These are phyloP conservation scores for Catocala nupta DNA, from an alignment of 2,888 invertebrate species.

Conservation along the genomic window DNA sequence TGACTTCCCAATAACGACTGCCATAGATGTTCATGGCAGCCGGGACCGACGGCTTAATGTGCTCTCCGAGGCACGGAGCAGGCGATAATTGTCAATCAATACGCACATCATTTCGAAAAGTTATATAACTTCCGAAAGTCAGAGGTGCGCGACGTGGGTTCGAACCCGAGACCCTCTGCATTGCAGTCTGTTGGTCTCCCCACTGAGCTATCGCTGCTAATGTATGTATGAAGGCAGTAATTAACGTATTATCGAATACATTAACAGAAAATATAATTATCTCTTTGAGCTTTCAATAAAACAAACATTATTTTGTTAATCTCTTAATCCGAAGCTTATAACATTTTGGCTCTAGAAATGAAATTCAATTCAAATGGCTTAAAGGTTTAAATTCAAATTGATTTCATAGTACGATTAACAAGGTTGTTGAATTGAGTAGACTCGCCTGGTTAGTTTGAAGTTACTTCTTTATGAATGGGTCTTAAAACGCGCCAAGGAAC, in stretches of 20 bases:
- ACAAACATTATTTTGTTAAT: conserved; percentile 10
- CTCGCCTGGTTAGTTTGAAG: conserved; percentile 4
- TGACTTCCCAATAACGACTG: no score
- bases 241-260: not conserved
- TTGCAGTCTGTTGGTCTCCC: no score
- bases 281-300: not conserved
- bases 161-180: no score
- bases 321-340: conserved; percentile 2
- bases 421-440: conserved; percentile 5
- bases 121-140: no score
- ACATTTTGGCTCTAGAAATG: conserved; percentile 8
- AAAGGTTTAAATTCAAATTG: conserved; percentile 14
- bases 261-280: not conserved
- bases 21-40: no score
- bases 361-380: conserved; percentile 4
- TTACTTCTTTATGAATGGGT: conserved; percentile 2
- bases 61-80: no score
- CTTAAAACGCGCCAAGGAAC: not conserved
- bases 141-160: no score
- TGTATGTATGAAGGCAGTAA: not conserved
- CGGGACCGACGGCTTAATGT: no score
- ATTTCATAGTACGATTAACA: conserved; percentile 7
- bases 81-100: no score
- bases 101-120: no score
- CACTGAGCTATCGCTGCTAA: no score